Evolutionary conservation across 1,140 invertebrate genomes (phyloP).

Genomic region (Leptinotarsa undecemlineata): DNA sequence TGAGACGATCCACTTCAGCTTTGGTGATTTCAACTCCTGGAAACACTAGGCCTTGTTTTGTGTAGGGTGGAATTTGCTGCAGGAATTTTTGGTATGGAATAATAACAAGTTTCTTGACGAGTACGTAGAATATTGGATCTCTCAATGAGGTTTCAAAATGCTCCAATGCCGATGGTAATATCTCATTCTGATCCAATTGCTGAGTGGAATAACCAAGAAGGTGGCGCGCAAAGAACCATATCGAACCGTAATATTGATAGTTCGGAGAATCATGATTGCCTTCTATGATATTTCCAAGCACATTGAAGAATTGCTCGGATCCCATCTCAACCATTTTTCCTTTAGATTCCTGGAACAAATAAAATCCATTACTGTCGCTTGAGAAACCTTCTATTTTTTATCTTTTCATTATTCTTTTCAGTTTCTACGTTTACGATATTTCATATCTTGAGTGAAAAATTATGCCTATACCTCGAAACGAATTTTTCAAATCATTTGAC

Average conservation of each 20-base stretch:
- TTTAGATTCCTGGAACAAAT: constrained; percentile 55
- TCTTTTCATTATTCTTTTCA: too few species aligned
- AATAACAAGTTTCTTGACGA: constrained; percentile 60
- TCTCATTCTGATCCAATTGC: constrained; percentile 43
- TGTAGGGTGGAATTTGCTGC: constrained; percentile 60
- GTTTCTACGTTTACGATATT: too few species aligned
- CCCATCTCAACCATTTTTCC: constrained; percentile 58
- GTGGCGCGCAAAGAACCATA: constrained; percentile 59
- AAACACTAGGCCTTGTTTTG: constrained; percentile 61
- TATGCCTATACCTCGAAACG: too few species aligned
- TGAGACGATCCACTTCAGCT: constrained; percentile 65
- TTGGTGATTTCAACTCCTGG: constrained; percentile 66
- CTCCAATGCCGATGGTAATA: constrained; percentile 54
- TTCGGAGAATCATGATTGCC: constrained; percentile 69
- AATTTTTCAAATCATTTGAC: too few species aligned
- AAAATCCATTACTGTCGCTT: too few species aligned
- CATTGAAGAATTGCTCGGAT: constrained; percentile 60
- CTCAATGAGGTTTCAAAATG: constrained; percentile 64
- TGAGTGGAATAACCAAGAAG: constrained; percentile 59
- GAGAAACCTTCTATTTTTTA: too few species aligned
- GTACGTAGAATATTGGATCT: constrained; percentile 69
- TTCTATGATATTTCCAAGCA: constrained; percentile 71
- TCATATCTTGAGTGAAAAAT: too few species aligned
- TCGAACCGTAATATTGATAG: constrained; percentile 64
- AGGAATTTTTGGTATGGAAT: constrained; percentile 55